These are phyloP conservation scores for Mormyrops attenuatus DNA, from an alignment of 2,797 vertebrate genomes.

Conservation along the genomic window DNA sequence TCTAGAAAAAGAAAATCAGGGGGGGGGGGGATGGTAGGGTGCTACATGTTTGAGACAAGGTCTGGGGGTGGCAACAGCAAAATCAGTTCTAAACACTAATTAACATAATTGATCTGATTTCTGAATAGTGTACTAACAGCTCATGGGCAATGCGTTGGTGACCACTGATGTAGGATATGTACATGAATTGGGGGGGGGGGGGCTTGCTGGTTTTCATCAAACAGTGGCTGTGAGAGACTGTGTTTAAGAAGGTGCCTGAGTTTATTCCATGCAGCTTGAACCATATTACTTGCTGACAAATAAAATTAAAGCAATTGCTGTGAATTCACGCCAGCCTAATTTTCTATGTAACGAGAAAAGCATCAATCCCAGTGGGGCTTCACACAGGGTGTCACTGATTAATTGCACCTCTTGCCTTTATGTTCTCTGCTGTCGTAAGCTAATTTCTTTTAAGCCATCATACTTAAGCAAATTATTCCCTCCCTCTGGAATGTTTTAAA, in stretches of 20 bases:
- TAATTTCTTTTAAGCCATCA: neutral
- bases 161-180: neutral
- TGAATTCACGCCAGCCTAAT: neutral
- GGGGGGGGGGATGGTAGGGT: no score
- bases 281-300: neutral
- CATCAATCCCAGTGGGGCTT: neutral
- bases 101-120: neutral
- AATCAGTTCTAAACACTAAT: neutral
- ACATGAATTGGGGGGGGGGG: neutral
- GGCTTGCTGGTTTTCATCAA: neutral
- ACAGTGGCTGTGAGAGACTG: neutral
- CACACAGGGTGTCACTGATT: neutral
- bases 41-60: neutral
- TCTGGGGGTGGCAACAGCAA: neutral
- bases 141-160: neutral
- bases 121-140: neutral
- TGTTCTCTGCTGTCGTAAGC: neutral
- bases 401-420: neutral
- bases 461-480: slow-evolving; percentile 11
- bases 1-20: neutral
- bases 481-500: slow-evolving; percentile 4
- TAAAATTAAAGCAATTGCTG: neutral
- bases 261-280: neutral
- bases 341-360: neutral
- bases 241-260: neutral